These are phyloP conservation scores for Epicampocera succincta DNA, from an alignment of 2,888 invertebrate species.

Conservation along the genomic window DNA sequence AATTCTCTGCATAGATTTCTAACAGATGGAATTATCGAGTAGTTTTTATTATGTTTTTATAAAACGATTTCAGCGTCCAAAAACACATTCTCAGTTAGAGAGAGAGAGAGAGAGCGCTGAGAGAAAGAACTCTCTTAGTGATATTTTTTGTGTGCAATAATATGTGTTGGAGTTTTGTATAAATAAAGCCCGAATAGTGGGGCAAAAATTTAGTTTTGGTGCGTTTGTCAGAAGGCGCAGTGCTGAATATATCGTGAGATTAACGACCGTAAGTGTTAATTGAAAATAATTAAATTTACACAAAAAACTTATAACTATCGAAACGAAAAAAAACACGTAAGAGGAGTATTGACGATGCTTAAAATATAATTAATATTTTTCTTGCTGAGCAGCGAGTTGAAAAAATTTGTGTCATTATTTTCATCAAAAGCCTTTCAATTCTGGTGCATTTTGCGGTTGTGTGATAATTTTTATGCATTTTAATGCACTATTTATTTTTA, in stretches of 20 bases:
- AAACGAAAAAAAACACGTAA: neutral
- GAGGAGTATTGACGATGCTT: neutral
- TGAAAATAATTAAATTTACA: constrained; percentile 18
- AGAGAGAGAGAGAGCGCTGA: too few species aligned
- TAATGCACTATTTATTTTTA: neutral
- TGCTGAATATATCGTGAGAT: neutral
- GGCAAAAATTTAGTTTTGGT: constrained; percentile 38
- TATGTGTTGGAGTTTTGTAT: constrained; percentile 24
- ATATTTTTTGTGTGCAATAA: constrained; percentile 11
- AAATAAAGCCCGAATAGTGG: constrained; percentile 38
- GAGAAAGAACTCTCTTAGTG: constrained; percentile 32
- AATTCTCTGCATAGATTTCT: neutral
- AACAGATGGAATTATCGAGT: constrained; percentile 2
- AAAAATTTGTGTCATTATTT: constrained; percentile 23
- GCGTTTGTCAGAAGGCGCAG: constrained; percentile 8
- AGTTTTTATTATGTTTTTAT: neutral
- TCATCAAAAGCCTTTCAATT: constrained; percentile 27
- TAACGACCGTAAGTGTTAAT: constrained; percentile 51
- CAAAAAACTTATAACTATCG: neutral
- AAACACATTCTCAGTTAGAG: neutral
- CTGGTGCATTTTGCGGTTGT: constrained; percentile 1
- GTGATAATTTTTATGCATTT: neutral
- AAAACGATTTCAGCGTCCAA: neutral
- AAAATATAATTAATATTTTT: constrained; percentile 2
- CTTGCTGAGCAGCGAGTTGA: neutral